phyloP scores from a whole-genome alignment of 2,888 invertebrate species.

The Eupithecia exiguata region DNA sequence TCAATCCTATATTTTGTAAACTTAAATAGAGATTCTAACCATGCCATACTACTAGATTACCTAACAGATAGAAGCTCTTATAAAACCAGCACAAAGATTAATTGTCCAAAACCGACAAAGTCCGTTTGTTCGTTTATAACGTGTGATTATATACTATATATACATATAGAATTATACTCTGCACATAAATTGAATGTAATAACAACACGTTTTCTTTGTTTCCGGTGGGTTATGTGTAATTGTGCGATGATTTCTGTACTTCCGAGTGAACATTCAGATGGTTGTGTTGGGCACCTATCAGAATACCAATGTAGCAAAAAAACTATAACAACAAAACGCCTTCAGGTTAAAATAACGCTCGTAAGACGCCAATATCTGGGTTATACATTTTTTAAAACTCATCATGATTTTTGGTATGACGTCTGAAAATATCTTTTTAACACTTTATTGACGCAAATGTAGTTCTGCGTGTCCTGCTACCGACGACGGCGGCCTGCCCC shows the following conservation, averaged over 20 bases:
- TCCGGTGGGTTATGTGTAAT: slow-evolving; percentile 16
- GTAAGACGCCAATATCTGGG: too few species aligned
- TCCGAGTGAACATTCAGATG: slow-evolving; percentile 12
- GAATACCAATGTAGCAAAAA: too few species aligned
- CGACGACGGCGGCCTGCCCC: too few species aligned
- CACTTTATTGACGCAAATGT: too few species aligned
- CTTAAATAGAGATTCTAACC: not conserved
- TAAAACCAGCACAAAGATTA: slow-evolving; percentile 29
- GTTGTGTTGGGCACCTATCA: not conserved
- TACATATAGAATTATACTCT: slow-evolving; percentile 7
- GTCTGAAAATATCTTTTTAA: too few species aligned
- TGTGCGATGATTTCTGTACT: slow-evolving; percentile 13
- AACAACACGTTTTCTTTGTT: slow-evolving; percentile 10
- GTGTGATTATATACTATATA: slow-evolving; percentile 28
- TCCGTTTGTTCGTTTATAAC: slow-evolving; percentile 14
- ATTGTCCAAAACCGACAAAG: slow-evolving; percentile 36
- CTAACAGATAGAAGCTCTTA: slow-evolving; percentile 9
- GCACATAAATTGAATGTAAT: slow-evolving; percentile 22
- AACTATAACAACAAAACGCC: too few species aligned
- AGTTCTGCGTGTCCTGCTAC: not conserved
- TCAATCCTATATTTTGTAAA: too few species aligned
- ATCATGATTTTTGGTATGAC: too few species aligned
- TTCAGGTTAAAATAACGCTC: too few species aligned
- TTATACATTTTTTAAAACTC: too few species aligned
- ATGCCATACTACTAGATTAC: not conserved